Evolutionary conservation across 23 tunicate genomes (phyloP).

Genomic region (Ciona savignyi): DNA sequence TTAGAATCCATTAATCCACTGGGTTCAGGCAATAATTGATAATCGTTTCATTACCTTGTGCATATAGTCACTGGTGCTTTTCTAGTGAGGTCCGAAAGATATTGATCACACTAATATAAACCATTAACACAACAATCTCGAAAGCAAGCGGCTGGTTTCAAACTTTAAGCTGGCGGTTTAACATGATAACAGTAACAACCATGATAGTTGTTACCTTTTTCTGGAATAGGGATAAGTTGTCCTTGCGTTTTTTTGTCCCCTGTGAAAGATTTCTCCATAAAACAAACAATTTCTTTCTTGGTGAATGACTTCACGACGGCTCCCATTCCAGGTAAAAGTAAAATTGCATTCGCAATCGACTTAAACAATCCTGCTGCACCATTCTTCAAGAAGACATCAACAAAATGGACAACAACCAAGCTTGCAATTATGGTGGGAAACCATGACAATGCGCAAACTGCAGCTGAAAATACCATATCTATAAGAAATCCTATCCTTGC

Average conservation of each 20-base stretch:
- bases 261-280: conserved; percentile 29
- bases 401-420: conserved; percentile 23
- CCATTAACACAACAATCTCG: no score
- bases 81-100: no score
- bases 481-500: no score
- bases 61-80: no score
- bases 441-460: no score
- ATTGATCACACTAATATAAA: no score
- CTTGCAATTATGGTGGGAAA: conserved; percentile 7
- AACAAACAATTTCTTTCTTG: conserved; percentile 53
- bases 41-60: no score
- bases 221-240: conserved; percentile 49
- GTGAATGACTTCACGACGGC: conserved; percentile 43
- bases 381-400: conserved; percentile 22
- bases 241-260: neutral
- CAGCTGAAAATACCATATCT: conserved; percentile 18
- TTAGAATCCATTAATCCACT: no score
- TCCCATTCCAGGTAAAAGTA: conserved; percentile 39
- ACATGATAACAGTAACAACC: neutral
- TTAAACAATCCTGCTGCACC: conserved; percentile 34
- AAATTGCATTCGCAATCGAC: conserved; percentile 29
- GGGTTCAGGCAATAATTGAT: no score
- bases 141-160: no score
- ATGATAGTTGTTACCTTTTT: conserved; percentile 33
- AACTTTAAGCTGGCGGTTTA: neutral